phyloP scores from a whole-genome alignment of 2,888 invertebrate genomes.

The Caenorhabditis wallacei region DNA sequence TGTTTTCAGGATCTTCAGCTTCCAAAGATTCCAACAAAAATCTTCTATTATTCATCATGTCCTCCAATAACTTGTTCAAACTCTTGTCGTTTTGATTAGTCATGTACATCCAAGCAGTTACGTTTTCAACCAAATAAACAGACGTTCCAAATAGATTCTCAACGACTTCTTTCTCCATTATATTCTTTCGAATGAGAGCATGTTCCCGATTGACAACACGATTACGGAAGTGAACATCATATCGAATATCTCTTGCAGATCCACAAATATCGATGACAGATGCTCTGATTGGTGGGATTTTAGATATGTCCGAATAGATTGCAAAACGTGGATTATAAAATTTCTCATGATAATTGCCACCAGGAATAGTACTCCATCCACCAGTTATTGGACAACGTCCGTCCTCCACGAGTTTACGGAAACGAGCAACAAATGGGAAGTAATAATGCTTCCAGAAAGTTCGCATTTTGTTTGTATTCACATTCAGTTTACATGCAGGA shows the following conservation, averaged over 20 bases:
- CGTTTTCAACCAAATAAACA: slow-evolving; percentile 29
- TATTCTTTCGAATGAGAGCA: slow-evolving; percentile 20
- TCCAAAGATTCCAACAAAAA: slow-evolving; percentile 7
- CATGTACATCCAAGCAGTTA: slow-evolving; percentile 53
- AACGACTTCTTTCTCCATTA: slow-evolving; percentile 14
- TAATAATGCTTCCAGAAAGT: slow-evolving; percentile 21
- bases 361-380: neutral
- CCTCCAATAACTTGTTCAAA: slow-evolving; percentile 15
- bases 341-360: neutral
- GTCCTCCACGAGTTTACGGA: slow-evolving; percentile 25
- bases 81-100: slow-evolving; percentile 24
- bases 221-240: slow-evolving; percentile 11
- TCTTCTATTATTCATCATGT: slow-evolving; percentile 25
- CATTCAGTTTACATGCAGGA: slow-evolving; percentile 31
- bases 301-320: neutral
- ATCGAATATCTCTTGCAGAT: slow-evolving; percentile 36
- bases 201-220: slow-evolving; percentile 23
- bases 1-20: neutral
- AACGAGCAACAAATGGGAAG: slow-evolving; percentile 23
- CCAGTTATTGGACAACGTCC: neutral
- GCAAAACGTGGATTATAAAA: neutral
- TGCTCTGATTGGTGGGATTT: slow-evolving; percentile 28
- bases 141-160: slow-evolving; percentile 45
- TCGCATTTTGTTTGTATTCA: slow-evolving; percentile 25
- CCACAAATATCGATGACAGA: slow-evolving; percentile 28